Conservation (phyloP, 2,888 invertebrate species). For the Lomographa bimaculata region DNA sequence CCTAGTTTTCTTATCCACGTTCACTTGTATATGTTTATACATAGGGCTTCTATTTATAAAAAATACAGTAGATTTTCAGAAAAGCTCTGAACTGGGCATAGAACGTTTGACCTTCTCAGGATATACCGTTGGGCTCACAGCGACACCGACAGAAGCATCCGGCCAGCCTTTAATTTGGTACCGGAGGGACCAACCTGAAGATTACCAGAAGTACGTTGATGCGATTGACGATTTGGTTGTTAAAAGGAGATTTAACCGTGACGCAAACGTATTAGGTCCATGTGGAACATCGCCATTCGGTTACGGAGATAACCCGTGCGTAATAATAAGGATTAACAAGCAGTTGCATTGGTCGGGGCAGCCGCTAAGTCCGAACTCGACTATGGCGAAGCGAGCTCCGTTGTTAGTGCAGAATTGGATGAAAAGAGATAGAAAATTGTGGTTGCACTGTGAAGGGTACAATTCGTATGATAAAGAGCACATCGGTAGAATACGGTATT, state of each 20-base stretch:
- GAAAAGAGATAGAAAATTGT: slow-evolving; percentile 47
- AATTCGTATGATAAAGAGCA: slow-evolving; percentile 68
- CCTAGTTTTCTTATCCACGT: slow-evolving; percentile 57
- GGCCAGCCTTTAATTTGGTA: slow-evolving; percentile 64
- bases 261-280: slow-evolving; percentile 53
- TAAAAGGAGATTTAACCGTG: slow-evolving; percentile 44
- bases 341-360: slow-evolving; percentile 60
- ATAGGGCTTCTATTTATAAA: slow-evolving; percentile 49
- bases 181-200: slow-evolving; percentile 42
- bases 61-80: slow-evolving; percentile 34
- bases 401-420: slow-evolving; percentile 54
- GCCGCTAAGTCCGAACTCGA: slow-evolving; percentile 49
- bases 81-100: slow-evolving; percentile 38
- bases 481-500: slow-evolving; percentile 60
- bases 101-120: slow-evolving; percentile 46
- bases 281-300: slow-evolving; percentile 65
- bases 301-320: slow-evolving; percentile 63
- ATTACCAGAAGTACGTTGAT: slow-evolving; percentile 57
- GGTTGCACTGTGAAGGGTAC: slow-evolving; percentile 63
- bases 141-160: slow-evolving; percentile 55
- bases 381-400: slow-evolving; percentile 44
- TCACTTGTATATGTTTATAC: slow-evolving; percentile 55
- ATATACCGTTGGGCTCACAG: slow-evolving; percentile 62
- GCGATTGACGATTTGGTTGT: slow-evolving; percentile 53
- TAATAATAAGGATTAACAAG: slow-evolving; percentile 67